Evolutionary conservation across 2,888 invertebrate species (phyloP).

Genomic region (Spilosoma lubricipeda): DNA sequence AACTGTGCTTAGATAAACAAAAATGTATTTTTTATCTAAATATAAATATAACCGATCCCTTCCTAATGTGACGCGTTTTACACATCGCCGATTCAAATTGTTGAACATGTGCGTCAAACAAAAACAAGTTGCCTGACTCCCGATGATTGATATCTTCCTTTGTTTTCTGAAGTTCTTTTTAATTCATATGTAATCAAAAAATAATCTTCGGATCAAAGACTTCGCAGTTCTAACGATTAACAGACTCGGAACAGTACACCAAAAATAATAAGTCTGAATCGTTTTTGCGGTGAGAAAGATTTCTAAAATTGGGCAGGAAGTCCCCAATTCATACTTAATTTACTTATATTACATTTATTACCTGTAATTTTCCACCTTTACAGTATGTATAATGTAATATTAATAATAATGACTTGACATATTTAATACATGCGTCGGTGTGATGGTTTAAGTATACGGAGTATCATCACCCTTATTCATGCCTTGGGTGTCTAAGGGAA

Average conservation of each 20-base stretch:
- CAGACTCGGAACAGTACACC: background rate
- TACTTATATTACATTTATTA: no score
- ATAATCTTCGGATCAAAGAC: constrained; percentile 1
- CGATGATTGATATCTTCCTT: constrained; percentile 41
- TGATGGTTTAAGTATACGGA: no score
- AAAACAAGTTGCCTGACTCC: constrained; percentile 37
- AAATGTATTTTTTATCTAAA: background rate
- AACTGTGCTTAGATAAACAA: constrained; percentile 1
- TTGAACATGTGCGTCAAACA: constrained; percentile 41
- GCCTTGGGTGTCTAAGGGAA: no score
- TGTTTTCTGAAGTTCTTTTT: constrained; percentile 12
- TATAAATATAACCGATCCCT: constrained; percentile 18
- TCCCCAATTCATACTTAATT: background rate
- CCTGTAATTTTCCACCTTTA: no score
- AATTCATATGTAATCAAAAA: background rate
- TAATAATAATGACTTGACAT: no score
- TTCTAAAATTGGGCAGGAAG: background rate
- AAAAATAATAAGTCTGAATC: background rate
- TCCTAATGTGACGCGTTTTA: constrained; percentile 21
- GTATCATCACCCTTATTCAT: no score
- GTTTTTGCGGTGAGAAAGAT: background rate
- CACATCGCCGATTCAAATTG: constrained; percentile 25
- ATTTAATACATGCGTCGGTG: no score
- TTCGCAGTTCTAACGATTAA: background rate
- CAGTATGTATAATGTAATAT: no score